Evolutionary conservation across 2,888 invertebrate species (phyloP).

Genomic region (Anoplius nigerrimus): DNA sequence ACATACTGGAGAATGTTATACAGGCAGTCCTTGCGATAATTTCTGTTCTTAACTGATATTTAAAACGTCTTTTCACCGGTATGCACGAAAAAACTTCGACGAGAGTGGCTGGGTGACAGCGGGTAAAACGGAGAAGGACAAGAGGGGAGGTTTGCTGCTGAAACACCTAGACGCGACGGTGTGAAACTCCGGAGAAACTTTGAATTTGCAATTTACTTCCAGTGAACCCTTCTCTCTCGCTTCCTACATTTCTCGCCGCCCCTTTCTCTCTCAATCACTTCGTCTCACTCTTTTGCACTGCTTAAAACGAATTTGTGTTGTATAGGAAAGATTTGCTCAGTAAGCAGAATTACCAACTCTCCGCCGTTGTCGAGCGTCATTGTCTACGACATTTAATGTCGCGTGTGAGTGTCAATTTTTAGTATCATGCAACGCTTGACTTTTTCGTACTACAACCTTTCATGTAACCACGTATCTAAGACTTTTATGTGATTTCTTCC

Average conservation of each 20-base stretch:
- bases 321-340: slow-evolving; percentile 49
- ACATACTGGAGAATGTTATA: too few relatives aligned
- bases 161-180: slow-evolving; percentile 11
- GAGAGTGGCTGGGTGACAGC: neutral
- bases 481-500: too few relatives aligned
- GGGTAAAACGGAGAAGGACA: neutral
- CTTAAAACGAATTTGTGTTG: slow-evolving; percentile 50
- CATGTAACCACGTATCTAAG: too few relatives aligned
- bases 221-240: slow-evolving; percentile 4
- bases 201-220: slow-evolving; percentile 46
- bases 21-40: neutral
- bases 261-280: neutral
- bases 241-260: neutral
- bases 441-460: slow-evolving; percentile 5
- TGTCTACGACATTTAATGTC: slow-evolving; percentile 10
- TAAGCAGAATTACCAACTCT: slow-evolving; percentile 59
- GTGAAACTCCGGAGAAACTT: slow-evolving; percentile 42
- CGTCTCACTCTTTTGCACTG: slow-evolving; percentile 17
- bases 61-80: slow-evolving; percentile 18
- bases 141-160: neutral
- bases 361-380: slow-evolving; percentile 19
- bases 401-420: too few relatives aligned
- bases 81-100: slow-evolving; percentile 5
- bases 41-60: slow-evolving; percentile 11
- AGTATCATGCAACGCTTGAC: too few relatives aligned